Base-by-base conservation (phyloP, 2,797 vertebrate genomes). In the Sebastes hubbsi region DNA sequence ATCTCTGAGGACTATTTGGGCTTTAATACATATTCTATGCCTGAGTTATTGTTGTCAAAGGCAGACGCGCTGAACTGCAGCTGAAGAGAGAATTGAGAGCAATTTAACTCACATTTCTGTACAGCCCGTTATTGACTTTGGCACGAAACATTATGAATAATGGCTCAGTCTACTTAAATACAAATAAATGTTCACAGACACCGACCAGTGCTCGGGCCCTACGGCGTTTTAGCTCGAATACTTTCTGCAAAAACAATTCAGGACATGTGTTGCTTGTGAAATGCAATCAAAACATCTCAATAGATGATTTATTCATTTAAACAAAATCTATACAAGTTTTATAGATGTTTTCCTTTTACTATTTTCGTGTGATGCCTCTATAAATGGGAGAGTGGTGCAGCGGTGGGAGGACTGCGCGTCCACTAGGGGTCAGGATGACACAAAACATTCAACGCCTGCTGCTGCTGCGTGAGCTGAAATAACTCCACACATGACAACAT, bases 381-480 rank as follows among this genome's bases (percentile, higher is more conserved):
- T 68, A 27, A 81, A 74, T 2, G 69, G 34, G 13, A 42, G 52
- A 25, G 55, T 2, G 56, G 22, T 1, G 55, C 54, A 24, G 22
- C 27, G 2, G 80, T 63, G 25, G 60, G 63, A 66, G 38, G 20
- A 22, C 65, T 22, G 60, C 8, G 14, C 56, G 73, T 68, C 93
- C 95, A 95, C 95, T 90, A 95, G 95, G 91, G 94, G 95, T 94
- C 95, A 95, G 94, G 84, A 85, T 94, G 93, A 92, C 88, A 93
- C 92, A 79, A 80, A 87, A 38, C 74, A 94, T 92, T 12, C 34
- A 58, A 29, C 0, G 29, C 62, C 80, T 77, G 42, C 80, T 77
- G 36, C 2, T 32, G 12, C 36, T 16, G 54, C 2, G 7, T 8
- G 16, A 0, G n/a, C 52, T n/a, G 52, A 74, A 68, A 60, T 22